phyloP scores from a whole-genome alignment of 2,113 vertebrate genomes.

The Sterna hirundo region DNA sequence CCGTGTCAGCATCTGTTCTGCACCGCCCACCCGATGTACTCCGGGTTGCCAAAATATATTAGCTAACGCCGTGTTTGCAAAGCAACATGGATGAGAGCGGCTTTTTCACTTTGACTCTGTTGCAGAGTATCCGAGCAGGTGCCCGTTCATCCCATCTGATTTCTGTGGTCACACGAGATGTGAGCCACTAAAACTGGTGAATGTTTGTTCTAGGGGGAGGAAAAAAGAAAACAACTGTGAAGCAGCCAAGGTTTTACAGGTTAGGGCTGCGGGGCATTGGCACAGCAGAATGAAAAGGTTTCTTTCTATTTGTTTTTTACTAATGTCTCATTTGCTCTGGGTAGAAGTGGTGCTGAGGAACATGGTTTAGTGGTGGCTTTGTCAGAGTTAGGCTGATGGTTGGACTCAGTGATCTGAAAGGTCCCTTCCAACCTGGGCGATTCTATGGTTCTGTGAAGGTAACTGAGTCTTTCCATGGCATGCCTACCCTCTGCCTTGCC shows the following conservation, averaged over 20 bases:
- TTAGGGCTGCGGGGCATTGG: background rate
- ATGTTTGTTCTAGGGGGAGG: background rate
- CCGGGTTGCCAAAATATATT: background rate
- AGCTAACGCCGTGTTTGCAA: background rate
- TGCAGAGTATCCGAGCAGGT: background rate
- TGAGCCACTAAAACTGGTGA: background rate
- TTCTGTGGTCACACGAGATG: background rate
- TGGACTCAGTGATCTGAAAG: no score
- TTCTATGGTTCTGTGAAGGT: no score
- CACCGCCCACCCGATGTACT: no score
- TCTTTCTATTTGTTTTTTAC: background rate
- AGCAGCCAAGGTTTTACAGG: background rate
- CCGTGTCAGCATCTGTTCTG: background rate
- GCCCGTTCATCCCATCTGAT: background rate
- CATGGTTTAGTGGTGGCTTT: no score
- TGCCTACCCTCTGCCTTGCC: background rate
- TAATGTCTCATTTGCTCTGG: background rate
- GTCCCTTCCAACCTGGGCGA: no score
- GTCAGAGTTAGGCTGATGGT: no score
- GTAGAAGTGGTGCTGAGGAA: no score
- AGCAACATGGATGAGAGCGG: accelerated
- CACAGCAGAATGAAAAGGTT: background rate
- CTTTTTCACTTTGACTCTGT: background rate
- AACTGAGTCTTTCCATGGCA: accelerated
- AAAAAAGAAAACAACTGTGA: background rate